Evolutionary conservation across 1,140 invertebrate species (phyloP), one percentile per base, ranked within the genome.

Genomic region (Papilio machaon): DNA sequence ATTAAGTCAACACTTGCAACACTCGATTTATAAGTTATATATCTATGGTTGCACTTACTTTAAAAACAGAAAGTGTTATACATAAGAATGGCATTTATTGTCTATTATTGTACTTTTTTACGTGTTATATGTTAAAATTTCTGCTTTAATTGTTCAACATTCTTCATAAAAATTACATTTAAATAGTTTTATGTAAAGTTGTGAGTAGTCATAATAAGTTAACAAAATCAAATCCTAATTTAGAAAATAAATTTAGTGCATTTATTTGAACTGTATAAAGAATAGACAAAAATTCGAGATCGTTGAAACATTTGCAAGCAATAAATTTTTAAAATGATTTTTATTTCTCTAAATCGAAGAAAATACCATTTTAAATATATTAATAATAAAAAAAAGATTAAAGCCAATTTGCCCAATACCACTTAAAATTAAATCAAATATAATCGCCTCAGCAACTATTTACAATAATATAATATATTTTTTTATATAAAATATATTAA

Each of bases 401-500:
- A 70, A 70, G 64, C 64, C 64, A 70, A 35, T 70, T 15, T 7
- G 64, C 64, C 64, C 30, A 35, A 70, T 70, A 70, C 30, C 13
- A 13, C 35, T 67, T 70, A 70, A 38, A 70, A 70, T 70, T 15
- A 70, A 30, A 35, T 67, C n/a, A 64, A 64, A 11, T 64, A 64
- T 13, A 70, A 70, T 43, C 73, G 17, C 73, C 38, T 43, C n/a
- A 74, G 73, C 73, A 70, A 17, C 11, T 79, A 79, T 79, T 11
- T 79, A 67, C 54, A 47, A 79, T 64, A 79, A 79, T 30, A 30
- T 30, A 79, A 67, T 67, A 77, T 77, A 46, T 79, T 67, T 79
- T 67, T 30, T 79, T 47, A 47, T 79, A 79, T 79, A 79, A 79
- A 79, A 79, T 79, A 79, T 79, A 79, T 79, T 64, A 23, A 47